A percentile compares a stretch with the other conserved stretches of the same genome.
Conservation (phyloP, 1,140 invertebrate genomes). For the Listronotus oregonensis region DNA sequence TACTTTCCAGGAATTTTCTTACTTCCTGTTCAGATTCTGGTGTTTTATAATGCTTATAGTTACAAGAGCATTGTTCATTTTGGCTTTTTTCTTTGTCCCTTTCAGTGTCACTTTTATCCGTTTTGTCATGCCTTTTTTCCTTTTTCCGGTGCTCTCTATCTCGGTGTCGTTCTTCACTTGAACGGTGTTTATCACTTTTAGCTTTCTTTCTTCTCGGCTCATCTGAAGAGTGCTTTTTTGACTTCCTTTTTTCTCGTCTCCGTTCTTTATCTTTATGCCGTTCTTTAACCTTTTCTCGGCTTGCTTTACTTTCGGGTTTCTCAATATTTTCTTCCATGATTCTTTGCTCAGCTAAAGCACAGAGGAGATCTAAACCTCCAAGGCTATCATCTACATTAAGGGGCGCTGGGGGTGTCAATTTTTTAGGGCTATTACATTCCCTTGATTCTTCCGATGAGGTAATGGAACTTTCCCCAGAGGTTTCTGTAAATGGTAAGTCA, state of each 20-base stretch:
- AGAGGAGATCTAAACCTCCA: slow-evolving; percentile 78
- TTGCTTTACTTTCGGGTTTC: slow-evolving; percentile 44
- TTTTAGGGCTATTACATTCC: slow-evolving; percentile 5
- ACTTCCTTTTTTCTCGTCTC: slow-evolving; percentile 46
- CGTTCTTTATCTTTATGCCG: slow-evolving; percentile 33
- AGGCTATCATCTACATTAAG: slow-evolving; percentile 58
- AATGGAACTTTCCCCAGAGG: slow-evolving; percentile 12
- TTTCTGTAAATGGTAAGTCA: slow-evolving; percentile 41
- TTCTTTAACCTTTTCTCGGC: slow-evolving; percentile 38
- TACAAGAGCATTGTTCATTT: slow-evolving; percentile 34
- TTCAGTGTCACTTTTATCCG: slow-evolving; percentile 27
- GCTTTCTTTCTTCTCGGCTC: slow-evolving; percentile 46
- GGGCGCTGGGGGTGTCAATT: background rate
- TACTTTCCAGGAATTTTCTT: slow-evolving; percentile 57
- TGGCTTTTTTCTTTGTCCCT: slow-evolving; percentile 12
- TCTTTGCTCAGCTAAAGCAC: slow-evolving; percentile 82
- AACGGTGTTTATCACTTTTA: slow-evolving; percentile 39
- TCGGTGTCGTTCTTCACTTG: slow-evolving; percentile 28
- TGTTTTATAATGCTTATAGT: slow-evolving; percentile 55
- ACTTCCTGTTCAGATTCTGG: slow-evolving; percentile 58
- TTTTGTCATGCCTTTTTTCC: slow-evolving; percentile 16
- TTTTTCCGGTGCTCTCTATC: slow-evolving; percentile 38
- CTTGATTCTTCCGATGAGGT: slow-evolving; percentile 8
- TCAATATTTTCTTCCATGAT: slow-evolving; percentile 75
- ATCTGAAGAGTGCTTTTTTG: slow-evolving; percentile 45